phyloP scores from a whole-genome alignment of 1,140 invertebrate species.

The Drosophila orena region DNA sequence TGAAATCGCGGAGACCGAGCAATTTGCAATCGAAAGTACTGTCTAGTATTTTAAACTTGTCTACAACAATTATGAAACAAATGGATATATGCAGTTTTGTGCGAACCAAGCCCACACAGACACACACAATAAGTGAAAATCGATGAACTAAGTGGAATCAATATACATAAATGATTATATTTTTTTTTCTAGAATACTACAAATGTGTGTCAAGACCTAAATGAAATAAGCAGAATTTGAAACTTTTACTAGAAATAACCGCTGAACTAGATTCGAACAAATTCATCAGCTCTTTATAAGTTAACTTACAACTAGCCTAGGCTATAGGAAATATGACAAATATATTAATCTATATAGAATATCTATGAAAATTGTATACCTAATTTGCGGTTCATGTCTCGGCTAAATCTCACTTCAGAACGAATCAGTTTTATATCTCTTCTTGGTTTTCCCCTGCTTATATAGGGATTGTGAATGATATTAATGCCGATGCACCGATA shows the following conservation, averaged over 20 bases:
- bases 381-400: constrained; percentile 42
- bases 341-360: constrained; percentile 42
- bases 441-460: constrained; percentile 8
- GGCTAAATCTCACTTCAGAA: constrained; percentile 5
- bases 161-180: constrained; percentile 39
- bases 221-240: constrained; percentile 54
- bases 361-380: constrained; percentile 38
- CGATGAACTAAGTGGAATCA: constrained; percentile 45
- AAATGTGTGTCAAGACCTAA: constrained; percentile 56
- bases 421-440: constrained; percentile 6
- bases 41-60: constrained; percentile 44
- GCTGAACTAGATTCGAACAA: constrained; percentile 53
- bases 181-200: constrained; percentile 58
- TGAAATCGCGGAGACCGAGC: constrained; percentile 50
- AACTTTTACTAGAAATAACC: constrained; percentile 67
- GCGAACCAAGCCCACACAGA: constrained; percentile 42
- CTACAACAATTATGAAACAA: constrained; percentile 36
- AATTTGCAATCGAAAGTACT: constrained; percentile 57
- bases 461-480: constrained; percentile 12
- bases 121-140: constrained; percentile 43
- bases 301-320: constrained; percentile 59
- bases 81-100: constrained; percentile 48
- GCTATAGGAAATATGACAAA: constrained; percentile 60
- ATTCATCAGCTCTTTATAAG: constrained; percentile 42
- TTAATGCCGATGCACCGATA: constrained; percentile 23